phyloP scores from a whole-genome alignment of 1,140 invertebrate species.

The Pseudoatta argentina region DNA sequence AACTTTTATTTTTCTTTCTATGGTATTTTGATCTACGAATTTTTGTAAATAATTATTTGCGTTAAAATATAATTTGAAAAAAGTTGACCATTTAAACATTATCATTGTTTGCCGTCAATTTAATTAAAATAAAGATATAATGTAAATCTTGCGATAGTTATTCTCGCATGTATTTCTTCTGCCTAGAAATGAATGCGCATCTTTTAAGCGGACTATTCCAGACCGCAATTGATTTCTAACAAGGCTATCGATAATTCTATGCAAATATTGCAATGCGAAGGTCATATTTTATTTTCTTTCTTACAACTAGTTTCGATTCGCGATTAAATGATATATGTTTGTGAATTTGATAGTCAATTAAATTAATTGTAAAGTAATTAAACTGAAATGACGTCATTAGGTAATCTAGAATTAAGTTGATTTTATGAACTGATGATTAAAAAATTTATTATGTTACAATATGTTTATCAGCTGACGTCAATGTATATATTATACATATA shows the following conservation, averaged over 20 bases:
- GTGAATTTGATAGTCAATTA: neutral
- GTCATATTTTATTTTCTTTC: slow-evolving; percentile 31
- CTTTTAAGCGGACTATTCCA: neutral
- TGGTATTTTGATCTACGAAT: no score
- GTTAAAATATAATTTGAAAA: slow-evolving; percentile 1
- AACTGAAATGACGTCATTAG: slow-evolving; percentile 3
- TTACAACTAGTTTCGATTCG: slow-evolving; percentile 8
- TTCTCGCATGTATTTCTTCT: slow-evolving; percentile 4
- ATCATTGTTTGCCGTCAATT: neutral
- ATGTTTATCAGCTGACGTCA: neutral
- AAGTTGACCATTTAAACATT: neutral
- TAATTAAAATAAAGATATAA: no score
- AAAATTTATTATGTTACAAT: neutral
- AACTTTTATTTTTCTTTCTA: no score
- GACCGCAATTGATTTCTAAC: slow-evolving; percentile 23
- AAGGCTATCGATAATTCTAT: slow-evolving; percentile 32
- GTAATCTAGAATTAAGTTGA: neutral
- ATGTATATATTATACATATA: neutral
- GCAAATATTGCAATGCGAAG: slow-evolving; percentile 33
- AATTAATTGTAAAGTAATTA: neutral
- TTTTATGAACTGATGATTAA: neutral
- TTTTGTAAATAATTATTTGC: neutral
- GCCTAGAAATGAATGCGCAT: slow-evolving; percentile 14
- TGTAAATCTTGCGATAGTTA: neutral
- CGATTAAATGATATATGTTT: neutral